Percentiles rank a stretch among this genome's conserved stretches.
phyloP scores from a whole-genome alignment of 1,140 invertebrate genomes.

The Tachypleus tridentatus region DNA sequence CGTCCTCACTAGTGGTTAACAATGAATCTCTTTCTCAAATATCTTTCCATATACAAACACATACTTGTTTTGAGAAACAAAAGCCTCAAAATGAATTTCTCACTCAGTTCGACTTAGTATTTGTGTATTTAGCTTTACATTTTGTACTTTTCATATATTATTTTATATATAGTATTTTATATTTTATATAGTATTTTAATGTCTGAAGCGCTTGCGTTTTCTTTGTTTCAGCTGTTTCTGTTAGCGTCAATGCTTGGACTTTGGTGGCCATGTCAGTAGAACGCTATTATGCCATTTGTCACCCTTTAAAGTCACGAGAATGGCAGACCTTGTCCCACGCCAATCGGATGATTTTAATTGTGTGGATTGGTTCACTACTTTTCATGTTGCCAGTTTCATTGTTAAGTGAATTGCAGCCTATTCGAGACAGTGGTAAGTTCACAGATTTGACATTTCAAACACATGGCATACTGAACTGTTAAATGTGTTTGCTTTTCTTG shows the following conservation, averaged over 20 bases:
- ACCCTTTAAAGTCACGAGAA: constrained; percentile 62
- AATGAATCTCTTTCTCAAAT: too few species aligned
- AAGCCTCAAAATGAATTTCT: too few species aligned
- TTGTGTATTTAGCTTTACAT: too few species aligned
- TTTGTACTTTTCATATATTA: too few species aligned
- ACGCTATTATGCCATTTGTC: constrained; percentile 82
- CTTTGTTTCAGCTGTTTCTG: constrained; percentile 56
- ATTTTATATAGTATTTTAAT: too few species aligned
- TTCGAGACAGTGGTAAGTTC: constrained; percentile 15
- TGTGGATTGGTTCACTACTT: constrained; percentile 55
- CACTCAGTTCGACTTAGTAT: too few species aligned
- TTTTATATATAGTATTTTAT: too few species aligned
- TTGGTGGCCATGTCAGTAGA: constrained; percentile 79
- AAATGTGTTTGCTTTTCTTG: too few species aligned
- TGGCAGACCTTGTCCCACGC: constrained; percentile 85
- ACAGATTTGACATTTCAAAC: background rate
- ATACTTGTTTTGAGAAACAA: too few species aligned
- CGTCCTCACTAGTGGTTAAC: too few species aligned
- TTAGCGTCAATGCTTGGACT: constrained; percentile 79
- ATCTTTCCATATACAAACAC: too few species aligned
- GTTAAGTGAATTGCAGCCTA: constrained; percentile 43
- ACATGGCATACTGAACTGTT: too few species aligned
- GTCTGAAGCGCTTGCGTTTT: background rate
- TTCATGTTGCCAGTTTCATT: constrained; percentile 57
- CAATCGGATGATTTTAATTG: constrained; percentile 69